A percentile compares a stretch with the other conserved stretches of the same genome.
Conservation (phyloP, 1,140 invertebrate species). For the Atta texana region DNA sequence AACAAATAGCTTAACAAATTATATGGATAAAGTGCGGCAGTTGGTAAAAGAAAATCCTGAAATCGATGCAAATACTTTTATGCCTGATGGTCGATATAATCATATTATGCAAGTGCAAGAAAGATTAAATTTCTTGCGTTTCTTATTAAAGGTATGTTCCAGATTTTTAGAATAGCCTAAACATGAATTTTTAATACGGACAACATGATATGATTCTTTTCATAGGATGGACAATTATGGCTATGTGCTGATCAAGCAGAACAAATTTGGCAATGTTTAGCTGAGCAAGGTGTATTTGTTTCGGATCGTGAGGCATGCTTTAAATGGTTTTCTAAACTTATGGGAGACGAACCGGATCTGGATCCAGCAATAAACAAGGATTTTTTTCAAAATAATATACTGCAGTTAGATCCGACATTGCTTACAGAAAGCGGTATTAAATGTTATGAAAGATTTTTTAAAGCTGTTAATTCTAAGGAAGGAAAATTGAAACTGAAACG, state of each 20-base stretch:
- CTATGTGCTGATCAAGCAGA: conserved; percentile 98
- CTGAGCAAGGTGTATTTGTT: conserved; percentile 96
- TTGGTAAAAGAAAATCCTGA: conserved; percentile 91
- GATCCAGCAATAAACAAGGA: conserved; percentile 98
- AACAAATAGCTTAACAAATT: conserved; percentile 96
- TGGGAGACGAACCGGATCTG: conserved; percentile 98
- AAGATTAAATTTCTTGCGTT: conserved; percentile 97
- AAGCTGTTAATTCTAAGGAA: conserved; percentile 98
- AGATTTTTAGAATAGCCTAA: not conserved
- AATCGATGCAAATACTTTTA: conserved; percentile 93
- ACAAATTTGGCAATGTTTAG: conserved; percentile 98
- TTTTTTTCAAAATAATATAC: conserved; percentile 98
- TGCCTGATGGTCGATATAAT: conserved; percentile 96
- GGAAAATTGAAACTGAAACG: conserved; percentile 96
- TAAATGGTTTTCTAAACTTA: conserved; percentile 99
- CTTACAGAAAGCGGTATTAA: conserved; percentile 98
- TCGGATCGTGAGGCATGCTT: conserved; percentile 98
- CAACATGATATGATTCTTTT: not conserved
- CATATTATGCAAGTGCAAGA: conserved; percentile 97
- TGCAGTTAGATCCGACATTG: conserved; percentile 95
- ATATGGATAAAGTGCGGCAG: conserved; percentile 95
- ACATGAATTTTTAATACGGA: not conserved
- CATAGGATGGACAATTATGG: conserved; percentile 96
- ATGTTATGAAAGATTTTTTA: conserved; percentile 98
- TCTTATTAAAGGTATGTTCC: conserved; percentile 91